phyloP scores from a whole-genome alignment of 2,888 invertebrate genomes.

The Thereva nobilitata region DNA sequence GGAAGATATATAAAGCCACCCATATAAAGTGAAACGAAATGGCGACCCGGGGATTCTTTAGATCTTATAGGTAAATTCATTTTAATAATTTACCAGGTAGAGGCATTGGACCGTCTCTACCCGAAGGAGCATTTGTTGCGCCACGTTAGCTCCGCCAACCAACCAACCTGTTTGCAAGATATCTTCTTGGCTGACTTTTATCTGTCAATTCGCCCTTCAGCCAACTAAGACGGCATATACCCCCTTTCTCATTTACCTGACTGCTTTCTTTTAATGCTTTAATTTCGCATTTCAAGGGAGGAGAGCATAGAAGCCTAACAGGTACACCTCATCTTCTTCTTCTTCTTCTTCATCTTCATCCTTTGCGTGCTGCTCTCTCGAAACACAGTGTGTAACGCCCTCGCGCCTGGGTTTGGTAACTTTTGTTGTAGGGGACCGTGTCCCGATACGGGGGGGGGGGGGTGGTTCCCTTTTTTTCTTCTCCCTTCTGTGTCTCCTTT shows the following conservation, averaged over 20 bases:
- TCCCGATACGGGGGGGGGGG: neutral
- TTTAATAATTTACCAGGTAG: slow-evolving; percentile 40
- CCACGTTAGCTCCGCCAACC: slow-evolving; percentile 13
- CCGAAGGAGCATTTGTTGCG: slow-evolving; percentile 22
- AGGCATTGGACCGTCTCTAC: slow-evolving; percentile 23
- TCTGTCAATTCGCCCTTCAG: slow-evolving; percentile 12
- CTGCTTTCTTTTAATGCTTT: slow-evolving; percentile 24
- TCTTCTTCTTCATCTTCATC: too few relatives aligned
- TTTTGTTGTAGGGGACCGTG: neutral
- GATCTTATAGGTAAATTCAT: slow-evolving; percentile 38
- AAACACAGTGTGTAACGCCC: neutral
- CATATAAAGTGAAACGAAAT: slow-evolving; percentile 24
- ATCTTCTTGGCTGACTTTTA: slow-evolving; percentile 5
- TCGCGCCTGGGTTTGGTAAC: neutral
- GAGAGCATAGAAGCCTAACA: neutral
- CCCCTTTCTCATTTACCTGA: neutral
- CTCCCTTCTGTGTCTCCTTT: slow-evolving; percentile 11
- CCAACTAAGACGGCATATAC: slow-evolving; percentile 1
- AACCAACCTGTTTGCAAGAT: slow-evolving; percentile 1
- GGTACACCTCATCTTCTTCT: too few relatives aligned
- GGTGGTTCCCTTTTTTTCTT: slow-evolving; percentile 6
- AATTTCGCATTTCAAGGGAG: slow-evolving; percentile 30
- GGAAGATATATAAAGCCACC: slow-evolving; percentile 13
- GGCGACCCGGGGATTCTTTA: slow-evolving; percentile 33
- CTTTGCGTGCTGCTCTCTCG: slow-evolving; percentile 7